Conservation (phyloP, 2,888 invertebrate genomes). For the Palloptera scutellata region DNA sequence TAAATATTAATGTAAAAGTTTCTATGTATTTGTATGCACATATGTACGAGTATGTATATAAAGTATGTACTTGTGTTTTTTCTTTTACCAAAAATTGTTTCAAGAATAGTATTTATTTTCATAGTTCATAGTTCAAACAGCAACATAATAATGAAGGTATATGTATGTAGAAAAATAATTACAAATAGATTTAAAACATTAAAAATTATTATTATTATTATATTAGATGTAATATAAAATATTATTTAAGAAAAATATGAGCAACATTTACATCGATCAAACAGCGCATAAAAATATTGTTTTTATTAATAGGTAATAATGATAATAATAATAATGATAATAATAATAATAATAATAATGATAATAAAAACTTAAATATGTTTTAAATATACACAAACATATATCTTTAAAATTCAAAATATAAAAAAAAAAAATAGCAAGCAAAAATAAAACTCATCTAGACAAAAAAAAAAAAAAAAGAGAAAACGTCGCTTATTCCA, state of each 20-base stretch:
- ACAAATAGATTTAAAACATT: slow-evolving; percentile 33
- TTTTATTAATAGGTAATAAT: slow-evolving; percentile 33
- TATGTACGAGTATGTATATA: slow-evolving; percentile 33
- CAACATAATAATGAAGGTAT: neutral
- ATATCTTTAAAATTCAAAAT: slow-evolving; percentile 29
- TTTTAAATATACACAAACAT: slow-evolving; percentile 31
- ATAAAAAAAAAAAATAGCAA: slow-evolving; percentile 18
- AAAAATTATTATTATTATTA: no score
- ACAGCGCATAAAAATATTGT: slow-evolving; percentile 4
- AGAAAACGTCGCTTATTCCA: no score
- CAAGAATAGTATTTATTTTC: neutral
- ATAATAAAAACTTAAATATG: slow-evolving; percentile 43
- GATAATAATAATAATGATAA: slow-evolving; percentile 20
- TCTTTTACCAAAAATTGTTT: slow-evolving; percentile 33
- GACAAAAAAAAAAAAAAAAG: slow-evolving; percentile 10
- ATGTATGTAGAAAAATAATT: neutral
- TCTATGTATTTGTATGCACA: slow-evolving; percentile 28
- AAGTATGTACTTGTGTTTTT: slow-evolving; percentile 29
- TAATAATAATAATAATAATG: slow-evolving; percentile 24
- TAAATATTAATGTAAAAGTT: slow-evolving; percentile 36
- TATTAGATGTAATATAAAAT: slow-evolving; percentile 43
- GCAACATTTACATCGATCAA: neutral
- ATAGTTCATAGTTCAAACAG: no score
- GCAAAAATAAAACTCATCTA: neutral
- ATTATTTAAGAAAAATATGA: neutral